phyloP scores from a whole-genome alignment of 2,888 invertebrate species.

The Homarus gammarus region DNA sequence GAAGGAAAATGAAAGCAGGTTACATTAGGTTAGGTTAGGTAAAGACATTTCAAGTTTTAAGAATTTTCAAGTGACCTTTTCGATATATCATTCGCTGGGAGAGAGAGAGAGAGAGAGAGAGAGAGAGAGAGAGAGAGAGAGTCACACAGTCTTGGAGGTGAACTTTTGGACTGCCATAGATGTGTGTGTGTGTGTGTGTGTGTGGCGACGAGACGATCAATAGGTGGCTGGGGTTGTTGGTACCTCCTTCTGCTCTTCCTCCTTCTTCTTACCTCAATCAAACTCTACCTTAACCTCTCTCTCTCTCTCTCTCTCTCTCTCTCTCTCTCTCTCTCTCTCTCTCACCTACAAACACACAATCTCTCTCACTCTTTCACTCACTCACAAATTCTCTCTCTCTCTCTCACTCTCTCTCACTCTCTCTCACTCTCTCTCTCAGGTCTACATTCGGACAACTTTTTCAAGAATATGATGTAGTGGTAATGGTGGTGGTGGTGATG shows the following conservation, averaged over 20 bases:
- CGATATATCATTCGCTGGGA: too few relatives aligned
- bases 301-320: constrained; percentile 25
- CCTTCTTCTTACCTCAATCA: background rate
- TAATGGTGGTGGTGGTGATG: too few relatives aligned
- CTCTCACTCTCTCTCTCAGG: background rate
- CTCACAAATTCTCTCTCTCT: background rate
- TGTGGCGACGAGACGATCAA: background rate
- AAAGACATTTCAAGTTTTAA: too few relatives aligned
- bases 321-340: constrained; percentile 18
- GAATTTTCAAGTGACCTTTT: too few relatives aligned
- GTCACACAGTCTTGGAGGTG: background rate
- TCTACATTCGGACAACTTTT: background rate
- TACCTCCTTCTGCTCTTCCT: background rate
- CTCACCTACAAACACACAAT: background rate
- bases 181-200: background rate
- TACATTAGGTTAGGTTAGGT: too few relatives aligned
- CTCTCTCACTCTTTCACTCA: background rate
- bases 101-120: constrained; percentile 24
- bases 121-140: background rate
- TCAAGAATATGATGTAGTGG: too few relatives aligned
- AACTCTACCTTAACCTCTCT: background rate
- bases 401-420: background rate
- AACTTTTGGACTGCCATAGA: background rate
- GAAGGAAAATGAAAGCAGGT: too few relatives aligned
- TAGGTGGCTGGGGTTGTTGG: background rate